These are phyloP conservation scores for Dryadula phaetusa DNA, from an alignment of 2,888 invertebrate species.

Conservation along the genomic window DNA sequence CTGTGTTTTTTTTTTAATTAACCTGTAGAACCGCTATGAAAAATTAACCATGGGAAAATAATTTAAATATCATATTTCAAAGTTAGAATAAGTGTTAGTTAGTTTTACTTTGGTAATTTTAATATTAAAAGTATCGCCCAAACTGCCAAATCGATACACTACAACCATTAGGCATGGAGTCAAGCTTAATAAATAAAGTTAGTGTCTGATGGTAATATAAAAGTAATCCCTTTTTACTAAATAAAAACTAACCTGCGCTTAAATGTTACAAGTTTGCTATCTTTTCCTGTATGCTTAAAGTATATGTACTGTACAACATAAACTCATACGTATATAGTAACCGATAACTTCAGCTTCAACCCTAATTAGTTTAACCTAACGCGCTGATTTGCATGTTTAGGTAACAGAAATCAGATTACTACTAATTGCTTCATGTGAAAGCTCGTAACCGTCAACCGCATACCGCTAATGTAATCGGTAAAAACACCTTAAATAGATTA, in stretches of 20 bases:
- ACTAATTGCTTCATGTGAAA: conserved; percentile 23
- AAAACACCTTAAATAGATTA: conserved; percentile 25
- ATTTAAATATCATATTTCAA: conserved; percentile 10
- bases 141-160: too few species aligned
- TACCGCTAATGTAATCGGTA: conserved; percentile 15
- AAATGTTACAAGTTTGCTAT: not conserved
- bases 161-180: too few species aligned
- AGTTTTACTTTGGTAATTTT: not conserved
- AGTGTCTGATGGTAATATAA: too few species aligned
- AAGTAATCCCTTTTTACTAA: too few species aligned
- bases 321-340: not conserved
- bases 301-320: not conserved
- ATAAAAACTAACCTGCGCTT: not conserved
- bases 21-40: not conserved
- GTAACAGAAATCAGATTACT: conserved; percentile 30
- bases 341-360: conserved; percentile 19
- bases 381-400: conserved; percentile 28
- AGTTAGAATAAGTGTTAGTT: not conserved
- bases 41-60: not conserved
- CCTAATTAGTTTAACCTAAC: conserved; percentile 32
- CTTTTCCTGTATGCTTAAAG: conserved; percentile 11
- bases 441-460: conserved; percentile 21
- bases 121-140: too few species aligned
- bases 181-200: too few species aligned
- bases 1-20: not conserved